Evolutionary conservation across 2,888 invertebrate species (phyloP), one percentile per base, ranked within the genome.

Genomic region (Ichneumoninae sp.): DNA sequence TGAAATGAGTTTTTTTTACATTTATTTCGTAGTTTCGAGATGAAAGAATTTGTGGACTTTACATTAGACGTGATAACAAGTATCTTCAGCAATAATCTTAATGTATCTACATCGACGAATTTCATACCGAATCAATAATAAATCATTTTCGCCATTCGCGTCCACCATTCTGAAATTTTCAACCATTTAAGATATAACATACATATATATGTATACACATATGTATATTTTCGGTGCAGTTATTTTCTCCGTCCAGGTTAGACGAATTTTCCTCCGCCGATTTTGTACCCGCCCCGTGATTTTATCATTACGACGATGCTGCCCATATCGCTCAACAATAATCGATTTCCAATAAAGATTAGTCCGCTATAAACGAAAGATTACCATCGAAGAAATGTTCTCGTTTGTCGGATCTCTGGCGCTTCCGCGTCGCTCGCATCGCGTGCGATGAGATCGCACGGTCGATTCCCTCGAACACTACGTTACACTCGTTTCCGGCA

Each of bases 271-370:
- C 30, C 30, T 33, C 16, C 16, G 16, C 33, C 60, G n/a, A 5
- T 62, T n/a, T 62, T 5, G 60, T 30, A 19, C 22, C 16, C 4
- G 2, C 3, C 4, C 62, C 8, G 16, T 62, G 26, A 4, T 3
- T 22, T 26, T 62, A 30, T 62, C 30, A 33, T 62, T 62, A 62
- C 30, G n/a, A 30, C 1, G 10, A 57, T 62, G 5, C 4, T 33
- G 62, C 6, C 3, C 44, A 47, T 13, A 30, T 30, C 30, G 16
- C 62, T 62, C 62, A 33, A 7, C 62, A 16, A 62, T 62, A 62
- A 33, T 33, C 33, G 62, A 62, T 62, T 62, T 33, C n/a, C 62
- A 62, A 62, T 16, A 13, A n/a, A 62, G 30, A 62, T 57, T 33
- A 62, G 16, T 33, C 62, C 3, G 33, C 62, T 7, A 19, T 62